A percentile compares a stretch with the other conserved stretches of the same genome.
Conservation (phyloP, 2,113 vertebrate genomes). For the Haemorhous mexicanus region DNA sequence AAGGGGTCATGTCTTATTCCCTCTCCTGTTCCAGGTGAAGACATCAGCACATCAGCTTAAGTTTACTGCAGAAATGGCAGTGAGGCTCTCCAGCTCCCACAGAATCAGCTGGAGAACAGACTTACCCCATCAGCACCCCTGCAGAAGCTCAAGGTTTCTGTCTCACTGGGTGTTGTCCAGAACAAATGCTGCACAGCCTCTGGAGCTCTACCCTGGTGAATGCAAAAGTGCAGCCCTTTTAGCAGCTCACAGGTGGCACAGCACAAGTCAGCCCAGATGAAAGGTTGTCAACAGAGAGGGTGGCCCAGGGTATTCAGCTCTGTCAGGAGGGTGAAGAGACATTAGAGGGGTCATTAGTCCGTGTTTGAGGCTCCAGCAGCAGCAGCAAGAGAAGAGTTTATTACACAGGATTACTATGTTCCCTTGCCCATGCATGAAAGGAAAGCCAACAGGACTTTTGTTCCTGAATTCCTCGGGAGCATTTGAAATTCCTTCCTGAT, state of each 20-base stretch:
- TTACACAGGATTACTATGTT: background rate
- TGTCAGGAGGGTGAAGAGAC: background rate
- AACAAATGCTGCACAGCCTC: background rate
- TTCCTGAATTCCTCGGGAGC: constrained; percentile 35
- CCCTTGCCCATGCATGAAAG: background rate
- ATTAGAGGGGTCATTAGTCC: background rate
- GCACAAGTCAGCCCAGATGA: background rate
- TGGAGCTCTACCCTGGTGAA: background rate
- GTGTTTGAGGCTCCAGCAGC: background rate
- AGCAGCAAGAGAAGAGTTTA: background rate
- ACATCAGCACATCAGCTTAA: background rate
- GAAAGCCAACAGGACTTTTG: constrained; percentile 25
- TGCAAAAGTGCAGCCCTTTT: background rate
- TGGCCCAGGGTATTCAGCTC: background rate
- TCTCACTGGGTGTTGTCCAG: background rate
- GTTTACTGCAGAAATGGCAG: background rate
- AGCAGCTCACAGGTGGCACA: background rate
- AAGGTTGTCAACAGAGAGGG: background rate
- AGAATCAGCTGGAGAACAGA: background rate
- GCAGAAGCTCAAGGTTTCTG: background rate
- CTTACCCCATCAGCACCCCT: background rate
- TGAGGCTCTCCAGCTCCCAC: background rate
- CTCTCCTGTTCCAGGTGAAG: background rate
- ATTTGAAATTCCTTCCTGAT: constrained; percentile 58
- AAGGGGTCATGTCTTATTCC: background rate